A percentile compares a stretch with the other conserved stretches of the same genome.
phyloP scores from a whole-genome alignment of 1,140 invertebrate genomes.

The Drosophila lini region DNA sequence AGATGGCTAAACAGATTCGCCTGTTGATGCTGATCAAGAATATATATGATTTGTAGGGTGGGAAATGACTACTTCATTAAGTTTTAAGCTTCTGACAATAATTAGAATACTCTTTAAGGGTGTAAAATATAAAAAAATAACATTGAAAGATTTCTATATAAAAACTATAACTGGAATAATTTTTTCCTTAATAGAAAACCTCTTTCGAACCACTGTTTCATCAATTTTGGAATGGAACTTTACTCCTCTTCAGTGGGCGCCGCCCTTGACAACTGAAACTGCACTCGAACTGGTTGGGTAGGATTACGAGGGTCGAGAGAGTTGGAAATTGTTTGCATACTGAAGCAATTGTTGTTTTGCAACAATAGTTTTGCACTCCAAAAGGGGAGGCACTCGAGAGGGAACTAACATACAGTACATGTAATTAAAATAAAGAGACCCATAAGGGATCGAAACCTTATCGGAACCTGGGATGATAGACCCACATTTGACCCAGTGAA shows the following conservation, averaged over 20 bases:
- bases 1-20: too few species aligned
- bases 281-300: conserved; percentile 33
- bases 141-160: too few species aligned
- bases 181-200: background rate
- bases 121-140: too few species aligned
- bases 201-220: conserved; percentile 9
- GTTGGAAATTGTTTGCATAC: conserved; percentile 47
- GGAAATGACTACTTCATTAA: too few species aligned
- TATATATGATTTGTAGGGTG: too few species aligned
- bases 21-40: too few species aligned
- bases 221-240: conserved; percentile 59
- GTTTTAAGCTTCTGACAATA: too few species aligned
- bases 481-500: conserved; percentile 44
- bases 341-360: conserved; percentile 19
- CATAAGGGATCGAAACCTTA: conserved; percentile 17
- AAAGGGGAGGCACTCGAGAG: conserved; percentile 49
- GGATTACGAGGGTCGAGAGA: conserved; percentile 29
- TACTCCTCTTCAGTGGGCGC: conserved; percentile 35
- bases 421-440: conserved; percentile 67
- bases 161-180: background rate
- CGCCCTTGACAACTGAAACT: conserved; percentile 37
- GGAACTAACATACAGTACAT: conserved; percentile 3
- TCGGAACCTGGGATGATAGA: conserved; percentile 9
- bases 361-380: conserved; percentile 26
- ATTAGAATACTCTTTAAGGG: too few species aligned